A percentile compares a stretch with the other conserved stretches of the same genome.
phyloP scores from a whole-genome alignment of 1,140 invertebrate genomes.

The Mya arenaria region DNA sequence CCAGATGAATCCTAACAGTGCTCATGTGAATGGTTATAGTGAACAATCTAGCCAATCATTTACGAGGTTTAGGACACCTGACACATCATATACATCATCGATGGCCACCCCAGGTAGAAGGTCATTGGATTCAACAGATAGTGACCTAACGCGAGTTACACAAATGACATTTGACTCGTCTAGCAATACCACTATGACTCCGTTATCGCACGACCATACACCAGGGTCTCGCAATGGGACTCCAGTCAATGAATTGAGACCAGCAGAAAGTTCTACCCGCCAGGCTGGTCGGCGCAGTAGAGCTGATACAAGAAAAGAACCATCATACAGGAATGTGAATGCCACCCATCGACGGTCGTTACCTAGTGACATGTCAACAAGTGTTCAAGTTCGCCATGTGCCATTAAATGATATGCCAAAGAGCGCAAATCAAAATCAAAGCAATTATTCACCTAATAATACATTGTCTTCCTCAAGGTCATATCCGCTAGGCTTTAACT shows the following conservation, averaged over 20 bases:
- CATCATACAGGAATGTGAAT: conserved; percentile 34
- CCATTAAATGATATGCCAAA: conserved; percentile 35
- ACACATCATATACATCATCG: conserved; percentile 1
- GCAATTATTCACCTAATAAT: neutral
- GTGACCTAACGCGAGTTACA: conserved; percentile 29
- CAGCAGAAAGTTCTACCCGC: neutral
- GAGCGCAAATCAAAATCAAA: conserved; percentile 1
- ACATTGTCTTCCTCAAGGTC: conserved; percentile 47
- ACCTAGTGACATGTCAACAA: conserved; percentile 28
- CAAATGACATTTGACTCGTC: conserved; percentile 28
- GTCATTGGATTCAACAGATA: conserved; percentile 19
- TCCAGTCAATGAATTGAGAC: neutral
- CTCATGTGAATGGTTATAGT: neutral
- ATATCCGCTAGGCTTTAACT: conserved; percentile 47
- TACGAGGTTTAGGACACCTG: conserved; percentile 14
- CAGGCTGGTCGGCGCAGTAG: conserved; percentile 39
- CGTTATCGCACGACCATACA: conserved; percentile 1
- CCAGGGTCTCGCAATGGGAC: neutral
- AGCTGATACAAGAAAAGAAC: conserved; percentile 42
- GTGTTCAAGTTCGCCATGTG: conserved; percentile 22
- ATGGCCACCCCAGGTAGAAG: conserved; percentile 31
- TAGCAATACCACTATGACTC: conserved; percentile 32
- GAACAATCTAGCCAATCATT: conserved; percentile 12
- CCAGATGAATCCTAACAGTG: neutral
- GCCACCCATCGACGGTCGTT: conserved; percentile 25